Conservation (phyloP, 2,888 invertebrate species). For the Polylopha cassiicola region DNA sequence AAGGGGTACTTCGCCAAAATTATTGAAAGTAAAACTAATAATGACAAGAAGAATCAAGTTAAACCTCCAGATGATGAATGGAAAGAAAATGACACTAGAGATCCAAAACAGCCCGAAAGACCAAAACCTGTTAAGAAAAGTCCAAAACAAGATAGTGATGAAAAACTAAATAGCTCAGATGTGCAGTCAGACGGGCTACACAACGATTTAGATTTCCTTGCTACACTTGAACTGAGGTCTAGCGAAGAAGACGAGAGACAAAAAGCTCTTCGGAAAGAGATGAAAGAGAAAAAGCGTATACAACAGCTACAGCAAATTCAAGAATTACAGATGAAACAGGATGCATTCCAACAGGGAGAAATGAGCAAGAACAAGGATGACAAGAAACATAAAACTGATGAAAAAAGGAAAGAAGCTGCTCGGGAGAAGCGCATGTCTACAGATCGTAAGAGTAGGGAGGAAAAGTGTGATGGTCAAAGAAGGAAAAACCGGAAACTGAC, state of each 20-base stretch:
- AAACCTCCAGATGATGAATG: constrained; percentile 67
- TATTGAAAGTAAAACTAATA: constrained; percentile 78
- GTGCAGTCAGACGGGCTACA: constrained; percentile 50
- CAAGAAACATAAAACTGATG: constrained; percentile 58
- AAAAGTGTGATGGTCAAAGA: constrained; percentile 54
- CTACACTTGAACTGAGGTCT: constrained; percentile 75
- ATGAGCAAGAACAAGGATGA: constrained; percentile 62
- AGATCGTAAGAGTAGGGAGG: constrained; percentile 73
- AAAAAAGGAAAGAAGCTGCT: constrained; percentile 65
- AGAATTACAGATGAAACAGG: constrained; percentile 71
- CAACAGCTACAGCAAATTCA: constrained; percentile 71
- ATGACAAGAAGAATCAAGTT: constrained; percentile 77
- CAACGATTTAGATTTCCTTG: constrained; percentile 78
- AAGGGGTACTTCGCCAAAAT: constrained; percentile 77
- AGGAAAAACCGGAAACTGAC: constrained; percentile 63
- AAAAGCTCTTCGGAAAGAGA: constrained; percentile 72
- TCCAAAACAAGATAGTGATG: constrained; percentile 43
- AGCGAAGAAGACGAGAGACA: constrained; percentile 79
- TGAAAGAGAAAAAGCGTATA: constrained; percentile 75
- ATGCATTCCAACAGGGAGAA: constrained; percentile 61
- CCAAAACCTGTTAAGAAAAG: constrained; percentile 46
- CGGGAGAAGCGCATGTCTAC: constrained; percentile 71
- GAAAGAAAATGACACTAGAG: constrained; percentile 48
- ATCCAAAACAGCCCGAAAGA: constrained; percentile 40
- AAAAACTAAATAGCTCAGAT: constrained; percentile 38